A percentile compares a stretch with the other conserved stretches of the same genome.
Evolutionary conservation across 2,797 vertebrate genomes (phyloP).

Genomic region (Typhlichthys subterraneus): DNA sequence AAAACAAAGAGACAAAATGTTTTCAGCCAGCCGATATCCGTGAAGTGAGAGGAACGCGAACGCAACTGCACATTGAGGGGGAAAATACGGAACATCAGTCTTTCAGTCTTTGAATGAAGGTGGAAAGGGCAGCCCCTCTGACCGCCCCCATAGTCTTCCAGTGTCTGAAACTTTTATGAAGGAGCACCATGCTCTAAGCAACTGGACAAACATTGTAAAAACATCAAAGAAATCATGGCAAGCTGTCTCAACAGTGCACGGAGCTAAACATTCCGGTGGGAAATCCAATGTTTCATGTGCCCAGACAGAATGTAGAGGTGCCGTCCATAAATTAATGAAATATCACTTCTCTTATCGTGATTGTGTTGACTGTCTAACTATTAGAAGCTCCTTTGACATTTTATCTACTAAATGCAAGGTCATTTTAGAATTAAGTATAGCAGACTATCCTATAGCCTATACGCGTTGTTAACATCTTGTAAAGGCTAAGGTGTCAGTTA

Average conservation of each 20-base stretch:
- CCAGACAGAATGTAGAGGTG: constrained; percentile 56
- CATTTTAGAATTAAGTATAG: too few species aligned
- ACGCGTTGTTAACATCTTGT: neutral
- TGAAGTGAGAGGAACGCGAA: constrained; percentile 24
- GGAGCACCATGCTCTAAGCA: constrained; percentile 70
- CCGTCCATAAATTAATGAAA: constrained; percentile 28
- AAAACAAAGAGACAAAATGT: constrained; percentile 12
- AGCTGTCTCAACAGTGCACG: constrained; percentile 49
- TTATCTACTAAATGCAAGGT: too few species aligned
- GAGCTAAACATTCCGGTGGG: constrained; percentile 62
- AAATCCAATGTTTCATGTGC: constrained; percentile 52
- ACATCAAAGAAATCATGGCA: constrained; percentile 78
- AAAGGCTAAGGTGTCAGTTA: constrained; percentile 18
- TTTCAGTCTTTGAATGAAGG: constrained; percentile 68
- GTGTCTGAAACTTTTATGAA: constrained; percentile 73
- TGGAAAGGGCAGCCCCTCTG: constrained; percentile 69
- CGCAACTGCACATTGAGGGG: constrained; percentile 59
- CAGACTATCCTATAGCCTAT: neutral
- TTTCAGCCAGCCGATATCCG: constrained; percentile 20
- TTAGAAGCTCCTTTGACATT: too few species aligned
- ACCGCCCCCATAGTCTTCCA: constrained; percentile 65
- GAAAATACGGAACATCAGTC: constrained; percentile 58
- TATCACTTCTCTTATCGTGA: fast-evolving
- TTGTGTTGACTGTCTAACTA: neutral
- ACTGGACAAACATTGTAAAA: constrained; percentile 86